These are phyloP conservation scores for Lasius fuliginosus DNA, from an alignment of 2,888 invertebrate genomes.

Conservation along the genomic window DNA sequence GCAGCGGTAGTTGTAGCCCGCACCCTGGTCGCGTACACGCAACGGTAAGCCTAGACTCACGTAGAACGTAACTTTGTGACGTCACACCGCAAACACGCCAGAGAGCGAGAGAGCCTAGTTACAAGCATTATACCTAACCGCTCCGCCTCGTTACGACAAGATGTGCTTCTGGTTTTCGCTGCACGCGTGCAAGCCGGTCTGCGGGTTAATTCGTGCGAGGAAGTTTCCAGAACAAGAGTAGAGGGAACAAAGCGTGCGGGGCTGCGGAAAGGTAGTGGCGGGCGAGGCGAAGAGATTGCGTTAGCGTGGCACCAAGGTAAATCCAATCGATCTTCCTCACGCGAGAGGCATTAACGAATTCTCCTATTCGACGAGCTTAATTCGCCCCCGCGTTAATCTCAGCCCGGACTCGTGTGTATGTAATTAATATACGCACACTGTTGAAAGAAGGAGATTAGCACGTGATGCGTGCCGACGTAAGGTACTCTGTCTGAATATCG, in stretches of 20 bases:
- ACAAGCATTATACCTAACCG: constrained; percentile 83
- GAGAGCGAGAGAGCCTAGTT: constrained; percentile 81
- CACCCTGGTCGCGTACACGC: constrained; percentile 68
- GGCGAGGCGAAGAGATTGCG: constrained; percentile 64
- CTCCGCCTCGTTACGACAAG: constrained; percentile 83
- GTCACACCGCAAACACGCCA: constrained; percentile 84
- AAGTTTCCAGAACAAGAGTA: constrained; percentile 75
- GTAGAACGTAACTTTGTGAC: constrained; percentile 82
- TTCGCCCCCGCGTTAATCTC: constrained; percentile 59
- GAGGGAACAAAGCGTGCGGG: constrained; percentile 58
- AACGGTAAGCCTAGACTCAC: constrained; percentile 74
- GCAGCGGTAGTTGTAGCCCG: constrained; percentile 69
- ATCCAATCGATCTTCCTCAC: constrained; percentile 78
- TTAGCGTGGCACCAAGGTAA: constrained; percentile 72
- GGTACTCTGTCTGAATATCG: constrained; percentile 15
- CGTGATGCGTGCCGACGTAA: constrained; percentile 34
- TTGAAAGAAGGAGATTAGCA: not conserved
- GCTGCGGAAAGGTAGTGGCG: constrained; percentile 53
- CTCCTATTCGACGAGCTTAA: constrained; percentile 72
- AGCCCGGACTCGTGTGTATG: constrained; percentile 23
- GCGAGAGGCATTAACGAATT: constrained; percentile 75
- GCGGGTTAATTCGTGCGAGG: constrained; percentile 79
- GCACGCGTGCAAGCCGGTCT: constrained; percentile 78
- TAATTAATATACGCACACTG: constrained; percentile 62
- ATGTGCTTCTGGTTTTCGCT: constrained; percentile 82